A percentile compares a stretch with the other conserved stretches of the same genome.
Evolutionary conservation across 2,113 vertebrate species (phyloP).

Genomic region (Shinisaurus crocodilurus): DNA sequence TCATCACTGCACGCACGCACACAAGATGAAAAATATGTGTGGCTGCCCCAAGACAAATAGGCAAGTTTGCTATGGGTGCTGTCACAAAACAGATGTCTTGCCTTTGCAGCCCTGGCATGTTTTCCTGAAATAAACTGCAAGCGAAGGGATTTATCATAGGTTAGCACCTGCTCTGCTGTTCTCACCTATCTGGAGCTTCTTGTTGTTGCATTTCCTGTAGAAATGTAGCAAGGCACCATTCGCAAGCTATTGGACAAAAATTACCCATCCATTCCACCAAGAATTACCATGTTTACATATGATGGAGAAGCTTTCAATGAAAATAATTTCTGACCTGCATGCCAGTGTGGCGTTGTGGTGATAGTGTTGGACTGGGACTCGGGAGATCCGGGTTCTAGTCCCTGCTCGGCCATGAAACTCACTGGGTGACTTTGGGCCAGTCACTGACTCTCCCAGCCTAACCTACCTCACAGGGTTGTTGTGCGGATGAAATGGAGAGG

Average conservation of each 20-base stretch:
- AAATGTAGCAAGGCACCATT: constrained; percentile 16
- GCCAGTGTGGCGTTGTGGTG: too few relatives aligned
- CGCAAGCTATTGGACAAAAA: neutral
- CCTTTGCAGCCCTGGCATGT: constrained; percentile 31
- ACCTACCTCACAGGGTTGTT: too few relatives aligned
- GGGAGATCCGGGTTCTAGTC: too few relatives aligned
- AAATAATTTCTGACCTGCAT: neutral
- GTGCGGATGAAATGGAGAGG: too few relatives aligned
- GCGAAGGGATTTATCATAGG: constrained; percentile 48
- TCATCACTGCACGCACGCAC: too few relatives aligned
- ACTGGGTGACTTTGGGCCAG: too few relatives aligned
- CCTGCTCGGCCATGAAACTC: too few relatives aligned
- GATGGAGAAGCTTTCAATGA: neutral
- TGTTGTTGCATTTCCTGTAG: neutral
- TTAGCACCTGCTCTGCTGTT: constrained; percentile 47
- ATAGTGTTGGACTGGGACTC: too few relatives aligned
- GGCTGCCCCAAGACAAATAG: constrained; percentile 59
- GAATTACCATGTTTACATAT: neutral
- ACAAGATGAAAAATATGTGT: constrained; percentile 43
- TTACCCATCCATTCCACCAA: neutral
- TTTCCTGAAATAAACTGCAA: constrained; percentile 65
- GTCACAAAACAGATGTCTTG: constrained; percentile 63
- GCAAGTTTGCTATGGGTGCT: constrained; percentile 54
- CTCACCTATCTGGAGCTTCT: constrained; percentile 1
- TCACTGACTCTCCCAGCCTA: too few relatives aligned